phyloP scores from a whole-genome alignment of 2,888 invertebrate genomes.

The Eilema sororculum region DNA sequence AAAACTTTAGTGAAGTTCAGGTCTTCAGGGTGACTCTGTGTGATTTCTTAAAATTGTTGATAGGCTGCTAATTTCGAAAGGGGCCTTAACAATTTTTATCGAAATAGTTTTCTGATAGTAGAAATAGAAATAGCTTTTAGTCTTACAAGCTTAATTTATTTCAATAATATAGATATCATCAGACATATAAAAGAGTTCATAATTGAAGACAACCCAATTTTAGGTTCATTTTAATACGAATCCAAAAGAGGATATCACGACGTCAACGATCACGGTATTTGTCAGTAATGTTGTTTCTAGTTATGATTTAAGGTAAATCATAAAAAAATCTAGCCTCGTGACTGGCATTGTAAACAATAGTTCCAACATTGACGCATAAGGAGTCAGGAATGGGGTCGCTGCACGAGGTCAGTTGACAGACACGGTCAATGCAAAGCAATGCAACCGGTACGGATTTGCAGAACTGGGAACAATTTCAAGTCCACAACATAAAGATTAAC shows the following conservation, averaged over 20 bases:
- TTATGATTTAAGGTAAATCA: slow-evolving; percentile 45
- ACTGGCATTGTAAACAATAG: slow-evolving; percentile 62
- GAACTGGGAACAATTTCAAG: slow-evolving; percentile 53
- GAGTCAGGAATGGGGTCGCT: slow-evolving; percentile 78
- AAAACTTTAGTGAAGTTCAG: neutral
- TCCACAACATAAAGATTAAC: slow-evolving; percentile 21
- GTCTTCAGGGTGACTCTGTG: neutral
- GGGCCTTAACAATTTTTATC: neutral
- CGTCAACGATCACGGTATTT: neutral
- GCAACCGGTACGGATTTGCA: slow-evolving; percentile 53
- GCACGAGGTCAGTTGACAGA: slow-evolving; percentile 63
- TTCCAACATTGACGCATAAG: slow-evolving; percentile 69
- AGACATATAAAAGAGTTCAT: neutral
- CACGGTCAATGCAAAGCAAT: slow-evolving; percentile 71
- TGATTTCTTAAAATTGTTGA: neutral
- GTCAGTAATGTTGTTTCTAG: neutral
- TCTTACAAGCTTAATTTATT: neutral
- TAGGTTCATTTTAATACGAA: neutral
- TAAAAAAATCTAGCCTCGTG: slow-evolving; percentile 55
- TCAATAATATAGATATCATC: too few relatives aligned
- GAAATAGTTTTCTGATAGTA: neutral
- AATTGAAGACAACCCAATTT: neutral
- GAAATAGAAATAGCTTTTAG: neutral
- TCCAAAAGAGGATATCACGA: neutral
- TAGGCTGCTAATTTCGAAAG: neutral